Conservation (phyloP, 2,888 invertebrate genomes). For the Mystacides longicornis region DNA sequence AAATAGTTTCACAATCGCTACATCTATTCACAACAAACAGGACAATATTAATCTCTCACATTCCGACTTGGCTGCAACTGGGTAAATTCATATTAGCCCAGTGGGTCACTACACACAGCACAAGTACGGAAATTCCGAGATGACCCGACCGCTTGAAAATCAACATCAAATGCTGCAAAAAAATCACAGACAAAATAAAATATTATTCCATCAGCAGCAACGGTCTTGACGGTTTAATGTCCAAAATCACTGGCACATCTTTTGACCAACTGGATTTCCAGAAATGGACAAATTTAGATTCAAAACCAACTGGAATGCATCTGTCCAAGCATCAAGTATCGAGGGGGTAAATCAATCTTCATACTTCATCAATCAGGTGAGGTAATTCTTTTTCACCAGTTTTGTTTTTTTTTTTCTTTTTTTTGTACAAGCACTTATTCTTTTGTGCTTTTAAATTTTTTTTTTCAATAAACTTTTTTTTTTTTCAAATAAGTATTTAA, state of each 20-base stretch:
- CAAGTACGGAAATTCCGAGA: background rate
- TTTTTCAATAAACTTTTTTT: background rate
- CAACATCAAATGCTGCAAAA: too few species aligned
- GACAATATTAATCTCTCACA: background rate
- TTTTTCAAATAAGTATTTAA: background rate
- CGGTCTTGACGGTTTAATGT: background rate
- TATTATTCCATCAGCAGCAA: background rate
- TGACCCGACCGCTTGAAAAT: background rate
- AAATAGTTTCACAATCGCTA: background rate
- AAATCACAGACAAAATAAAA: background rate
- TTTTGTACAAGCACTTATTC: background rate
- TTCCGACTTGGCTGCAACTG: background rate
- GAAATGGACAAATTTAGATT: background rate
- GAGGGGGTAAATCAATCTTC: background rate
- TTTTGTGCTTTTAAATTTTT: background rate
- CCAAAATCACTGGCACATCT: background rate
- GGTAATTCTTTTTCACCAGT: background rate
- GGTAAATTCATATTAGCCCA: background rate
- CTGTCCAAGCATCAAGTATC: too few species aligned
- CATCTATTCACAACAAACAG: background rate
- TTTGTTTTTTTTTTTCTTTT: background rate
- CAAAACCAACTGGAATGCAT: background rate
- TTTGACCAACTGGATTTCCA: background rate
- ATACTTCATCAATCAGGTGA: background rate
- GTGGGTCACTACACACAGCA: background rate